Conservation (phyloP, 2,113 vertebrate species). For the Crypturellus undulatus region DNA sequence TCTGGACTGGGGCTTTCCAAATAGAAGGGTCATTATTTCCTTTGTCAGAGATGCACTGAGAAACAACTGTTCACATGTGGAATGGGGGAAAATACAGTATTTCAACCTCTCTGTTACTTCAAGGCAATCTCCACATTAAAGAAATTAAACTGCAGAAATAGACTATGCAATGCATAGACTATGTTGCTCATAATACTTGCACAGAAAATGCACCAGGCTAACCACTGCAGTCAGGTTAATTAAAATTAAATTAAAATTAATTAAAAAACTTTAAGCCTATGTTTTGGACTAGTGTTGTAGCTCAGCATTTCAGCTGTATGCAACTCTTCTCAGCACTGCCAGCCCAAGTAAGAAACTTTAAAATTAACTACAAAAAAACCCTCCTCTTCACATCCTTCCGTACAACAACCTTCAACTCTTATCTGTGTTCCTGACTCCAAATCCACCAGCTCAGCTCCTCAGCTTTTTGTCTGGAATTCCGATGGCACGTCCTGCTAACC, state of each 20-base stretch:
- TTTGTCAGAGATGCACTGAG: slow-evolving; percentile 47
- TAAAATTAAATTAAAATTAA: too few species aligned
- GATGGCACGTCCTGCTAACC: not conserved
- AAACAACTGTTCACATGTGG: slow-evolving; percentile 47
- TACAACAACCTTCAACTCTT: slow-evolving; percentile 36
- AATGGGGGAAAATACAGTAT: not conserved
- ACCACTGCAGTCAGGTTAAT: not conserved
- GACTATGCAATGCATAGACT: not conserved
- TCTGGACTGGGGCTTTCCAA: slow-evolving; percentile 35
- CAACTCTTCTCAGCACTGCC: not conserved
- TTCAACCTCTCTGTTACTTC: not conserved
- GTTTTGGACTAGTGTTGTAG: not conserved
- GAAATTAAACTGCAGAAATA: not conserved
- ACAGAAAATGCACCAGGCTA: not conserved
- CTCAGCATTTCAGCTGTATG: not conserved
- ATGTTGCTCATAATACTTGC: not conserved
- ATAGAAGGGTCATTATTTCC: slow-evolving; percentile 58
- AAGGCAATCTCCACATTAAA: not conserved
- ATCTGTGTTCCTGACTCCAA: slow-evolving; percentile 7
- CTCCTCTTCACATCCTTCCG: slow-evolving; percentile 5
- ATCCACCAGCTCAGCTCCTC: slow-evolving; percentile 23
- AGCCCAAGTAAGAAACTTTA: not conserved
- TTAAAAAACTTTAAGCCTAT: not conserved
- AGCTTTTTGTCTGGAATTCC: not conserved
- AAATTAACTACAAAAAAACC: not conserved